Evolutionary conservation across 1,140 invertebrate species (phyloP).

Genomic region (Drosophila subpulchrella): DNA sequence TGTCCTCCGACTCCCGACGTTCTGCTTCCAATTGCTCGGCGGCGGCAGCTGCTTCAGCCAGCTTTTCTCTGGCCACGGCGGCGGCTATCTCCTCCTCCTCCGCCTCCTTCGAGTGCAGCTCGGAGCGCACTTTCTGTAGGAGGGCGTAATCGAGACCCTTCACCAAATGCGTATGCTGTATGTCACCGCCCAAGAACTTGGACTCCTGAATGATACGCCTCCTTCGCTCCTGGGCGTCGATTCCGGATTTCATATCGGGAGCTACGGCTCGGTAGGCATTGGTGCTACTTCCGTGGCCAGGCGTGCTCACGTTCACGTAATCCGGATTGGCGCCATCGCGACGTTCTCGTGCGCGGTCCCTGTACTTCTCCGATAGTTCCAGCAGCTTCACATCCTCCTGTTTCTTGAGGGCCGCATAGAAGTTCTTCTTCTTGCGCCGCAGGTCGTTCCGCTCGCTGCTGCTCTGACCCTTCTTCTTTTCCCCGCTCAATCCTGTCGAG

Average conservation of each 20-base stretch:
- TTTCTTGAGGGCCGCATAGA: conserved; percentile 97
- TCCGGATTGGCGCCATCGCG: conserved; percentile 94
- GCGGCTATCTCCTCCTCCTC: conserved; percentile 94
- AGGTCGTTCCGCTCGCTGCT: conserved; percentile 88
- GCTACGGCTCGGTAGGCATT: conserved; percentile 98
- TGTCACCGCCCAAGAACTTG: conserved; percentile 99
- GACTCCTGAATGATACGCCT: conserved; percentile 99
- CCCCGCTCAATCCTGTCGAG: conserved; percentile 66
- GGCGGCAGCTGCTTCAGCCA: conserved; percentile 87
- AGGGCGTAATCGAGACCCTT: conserved; percentile 99
- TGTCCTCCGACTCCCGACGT: conserved; percentile 86
- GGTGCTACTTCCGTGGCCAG: conserved; percentile 85
- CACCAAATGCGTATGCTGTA: conserved; percentile 99
- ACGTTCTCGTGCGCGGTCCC: conserved; percentile 96
- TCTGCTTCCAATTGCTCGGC: conserved; percentile 86
- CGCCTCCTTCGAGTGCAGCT: conserved; percentile 91
- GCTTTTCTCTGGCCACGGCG: conserved; percentile 92
- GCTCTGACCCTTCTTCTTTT: conserved; percentile 83
- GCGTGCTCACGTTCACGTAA: conserved; percentile 93
- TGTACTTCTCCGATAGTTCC: conserved; percentile 97
- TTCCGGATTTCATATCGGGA: conserved; percentile 95
- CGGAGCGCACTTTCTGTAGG: conserved; percentile 96
- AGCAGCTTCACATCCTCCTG: conserved; percentile 98
- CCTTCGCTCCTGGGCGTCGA: conserved; percentile 97
- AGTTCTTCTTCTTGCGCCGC: conserved; percentile 94